Conservation (phyloP, 2,113 vertebrate species). For the Melanerpes aurifrons region DNA sequence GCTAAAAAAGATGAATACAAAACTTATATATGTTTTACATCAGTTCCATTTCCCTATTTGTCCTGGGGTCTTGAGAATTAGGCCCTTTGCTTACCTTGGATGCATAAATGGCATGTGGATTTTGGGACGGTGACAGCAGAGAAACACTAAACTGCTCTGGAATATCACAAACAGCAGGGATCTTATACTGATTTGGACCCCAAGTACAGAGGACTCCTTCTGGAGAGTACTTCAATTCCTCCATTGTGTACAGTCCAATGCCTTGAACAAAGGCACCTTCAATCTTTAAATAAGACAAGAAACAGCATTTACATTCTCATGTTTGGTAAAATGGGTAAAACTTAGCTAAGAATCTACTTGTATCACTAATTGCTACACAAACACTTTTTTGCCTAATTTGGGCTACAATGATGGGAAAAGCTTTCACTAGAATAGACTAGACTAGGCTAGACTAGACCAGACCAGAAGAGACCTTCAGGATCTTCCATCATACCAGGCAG, state of each 20-base stretch:
- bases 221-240: conserved; percentile 85
- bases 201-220: conserved; percentile 80
- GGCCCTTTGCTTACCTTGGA: conserved; percentile 80
- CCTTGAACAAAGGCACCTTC: conserved; percentile 88
- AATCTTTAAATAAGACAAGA: conserved; percentile 76
- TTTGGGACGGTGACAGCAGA: conserved; percentile 77
- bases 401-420: background rate
- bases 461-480: no score
- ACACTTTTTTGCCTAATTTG: background rate
- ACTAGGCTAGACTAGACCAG: no score
- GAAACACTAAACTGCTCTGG: conserved; percentile 84
- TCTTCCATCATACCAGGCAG: background rate
- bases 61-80: background rate
- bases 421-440: background rate
- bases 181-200: conserved; percentile 86
- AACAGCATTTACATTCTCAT: background rate
- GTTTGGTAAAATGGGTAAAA: background rate
- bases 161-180: conserved; percentile 85
- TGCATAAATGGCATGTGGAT: conserved; percentile 86
- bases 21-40: background rate
- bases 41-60: background rate
- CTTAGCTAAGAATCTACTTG: background rate
- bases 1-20: background rate
- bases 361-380: background rate
- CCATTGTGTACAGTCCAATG: conserved; percentile 85